phyloP scores from a whole-genome alignment of 2,113 vertebrate species.

The Turdus rufiventris region DNA sequence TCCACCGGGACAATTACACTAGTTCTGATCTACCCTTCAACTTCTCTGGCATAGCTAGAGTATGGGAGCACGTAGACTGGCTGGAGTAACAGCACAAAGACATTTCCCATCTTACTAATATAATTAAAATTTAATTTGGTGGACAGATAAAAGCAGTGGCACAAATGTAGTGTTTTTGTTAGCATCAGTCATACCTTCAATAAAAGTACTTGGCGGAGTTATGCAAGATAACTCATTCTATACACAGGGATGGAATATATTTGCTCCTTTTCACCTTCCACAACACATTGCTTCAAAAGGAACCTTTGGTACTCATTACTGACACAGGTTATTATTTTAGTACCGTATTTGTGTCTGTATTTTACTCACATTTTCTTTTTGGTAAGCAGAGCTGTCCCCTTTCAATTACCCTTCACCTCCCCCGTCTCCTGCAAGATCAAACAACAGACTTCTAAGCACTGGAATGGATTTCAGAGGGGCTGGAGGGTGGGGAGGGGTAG shows the following conservation, averaged over 20 bases:
- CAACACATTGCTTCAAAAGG: background rate
- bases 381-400: background rate
- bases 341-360: background rate
- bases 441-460: background rate
- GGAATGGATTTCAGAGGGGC: background rate
- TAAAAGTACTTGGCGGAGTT: background rate
- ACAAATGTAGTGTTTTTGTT: background rate
- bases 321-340: background rate
- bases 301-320: background rate
- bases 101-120: background rate
- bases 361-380: background rate
- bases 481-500: too few relatives aligned
- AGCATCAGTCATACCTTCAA: background rate
- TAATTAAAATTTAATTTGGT: background rate
- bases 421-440: background rate
- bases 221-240: background rate
- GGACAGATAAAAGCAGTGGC: background rate
- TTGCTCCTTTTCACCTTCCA: background rate
- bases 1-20: fast-evolving
- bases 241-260: background rate
- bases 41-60: background rate
- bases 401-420: background rate
- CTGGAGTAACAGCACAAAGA: background rate
- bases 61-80: background rate
- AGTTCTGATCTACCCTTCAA: background rate